phyloP scores from a whole-genome alignment of 1,140 invertebrate species.

The Papilio glaucus region DNA sequence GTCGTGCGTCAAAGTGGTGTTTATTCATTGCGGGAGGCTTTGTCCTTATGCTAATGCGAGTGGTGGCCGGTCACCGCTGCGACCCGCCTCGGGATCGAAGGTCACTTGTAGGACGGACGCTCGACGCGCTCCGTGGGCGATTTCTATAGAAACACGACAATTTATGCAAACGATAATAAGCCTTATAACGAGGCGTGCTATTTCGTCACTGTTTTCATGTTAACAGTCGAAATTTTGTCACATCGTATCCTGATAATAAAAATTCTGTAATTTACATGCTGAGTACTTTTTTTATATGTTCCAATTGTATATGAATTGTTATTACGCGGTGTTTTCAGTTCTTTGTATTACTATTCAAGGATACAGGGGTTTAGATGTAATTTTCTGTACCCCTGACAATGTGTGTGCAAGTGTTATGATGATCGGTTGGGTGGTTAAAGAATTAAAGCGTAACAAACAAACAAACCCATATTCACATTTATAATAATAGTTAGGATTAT shows the following conservation, averaged over 20 bases:
- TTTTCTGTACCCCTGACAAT: too few relatives aligned
- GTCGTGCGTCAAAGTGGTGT: conserved; percentile 71
- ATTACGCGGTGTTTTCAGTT: too few relatives aligned
- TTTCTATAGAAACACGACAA: conserved; percentile 43
- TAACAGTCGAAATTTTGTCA: conserved; percentile 11
- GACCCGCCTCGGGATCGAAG: conserved; percentile 72
- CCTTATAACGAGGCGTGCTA: conserved; percentile 37
- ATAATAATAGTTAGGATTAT: too few relatives aligned
- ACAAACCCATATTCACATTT: too few relatives aligned
- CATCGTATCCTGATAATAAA: not conserved
- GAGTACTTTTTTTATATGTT: too few relatives aligned
- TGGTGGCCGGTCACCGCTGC: conserved; percentile 68
- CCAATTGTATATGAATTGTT: too few relatives aligned
- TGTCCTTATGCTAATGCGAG: conserved; percentile 75
- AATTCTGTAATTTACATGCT: too few relatives aligned
- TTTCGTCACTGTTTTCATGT: conserved; percentile 25
- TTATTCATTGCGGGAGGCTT: conserved; percentile 72
- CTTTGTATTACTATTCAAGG: too few relatives aligned
- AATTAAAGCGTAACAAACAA: too few relatives aligned
- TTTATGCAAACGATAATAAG: conserved; percentile 43
- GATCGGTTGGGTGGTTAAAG: too few relatives aligned
- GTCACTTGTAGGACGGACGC: conserved; percentile 74
- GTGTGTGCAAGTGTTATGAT: too few relatives aligned
- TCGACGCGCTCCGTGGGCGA: conserved; percentile 39
- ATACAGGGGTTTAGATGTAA: too few relatives aligned